Evolutionary conservation across 2,797 vertebrate genomes (phyloP).

Genomic region (Tragopan temminckii): DNA sequence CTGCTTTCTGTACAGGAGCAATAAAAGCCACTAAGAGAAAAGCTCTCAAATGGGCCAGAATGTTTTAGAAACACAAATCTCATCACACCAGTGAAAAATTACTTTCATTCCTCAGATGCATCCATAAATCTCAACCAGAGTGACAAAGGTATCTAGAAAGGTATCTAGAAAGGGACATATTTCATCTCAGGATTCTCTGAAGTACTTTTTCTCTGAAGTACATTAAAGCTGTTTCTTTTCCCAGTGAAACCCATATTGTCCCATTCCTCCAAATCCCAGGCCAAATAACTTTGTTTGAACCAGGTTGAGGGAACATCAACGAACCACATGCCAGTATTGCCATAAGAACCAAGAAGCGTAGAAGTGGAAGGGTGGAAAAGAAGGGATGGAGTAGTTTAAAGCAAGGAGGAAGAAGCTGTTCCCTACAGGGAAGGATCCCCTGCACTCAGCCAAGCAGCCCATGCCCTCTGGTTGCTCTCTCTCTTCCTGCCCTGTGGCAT

Average conservation of each 20-base stretch:
- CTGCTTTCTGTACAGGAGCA: neutral
- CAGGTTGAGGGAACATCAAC: fast-evolving
- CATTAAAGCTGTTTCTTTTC: neutral
- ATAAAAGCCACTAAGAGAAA: neutral
- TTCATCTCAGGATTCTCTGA: too few relatives aligned
- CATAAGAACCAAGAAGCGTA: fast-evolving
- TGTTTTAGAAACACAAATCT: neutral
- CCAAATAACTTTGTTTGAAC: neutral
- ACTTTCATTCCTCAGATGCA: neutral
- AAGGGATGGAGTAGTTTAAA: neutral
- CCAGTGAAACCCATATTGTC: neutral
- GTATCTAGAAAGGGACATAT: neutral
- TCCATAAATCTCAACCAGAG: neutral
- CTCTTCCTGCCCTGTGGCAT: neutral
- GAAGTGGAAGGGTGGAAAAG: neutral
- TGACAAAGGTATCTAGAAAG: neutral
- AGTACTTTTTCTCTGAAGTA: neutral
- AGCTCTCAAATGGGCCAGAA: neutral
- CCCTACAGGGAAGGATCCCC: fast-evolving
- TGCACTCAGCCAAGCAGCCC: neutral
- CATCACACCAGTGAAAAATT: neutral
- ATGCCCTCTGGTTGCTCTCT: neutral
- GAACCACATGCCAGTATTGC: fast-evolving
- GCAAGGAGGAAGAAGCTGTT: neutral
- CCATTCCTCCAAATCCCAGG: neutral